Evolutionary conservation across 2,888 invertebrate genomes (phyloP).

Genomic region (Drosophila anceps): DNA sequence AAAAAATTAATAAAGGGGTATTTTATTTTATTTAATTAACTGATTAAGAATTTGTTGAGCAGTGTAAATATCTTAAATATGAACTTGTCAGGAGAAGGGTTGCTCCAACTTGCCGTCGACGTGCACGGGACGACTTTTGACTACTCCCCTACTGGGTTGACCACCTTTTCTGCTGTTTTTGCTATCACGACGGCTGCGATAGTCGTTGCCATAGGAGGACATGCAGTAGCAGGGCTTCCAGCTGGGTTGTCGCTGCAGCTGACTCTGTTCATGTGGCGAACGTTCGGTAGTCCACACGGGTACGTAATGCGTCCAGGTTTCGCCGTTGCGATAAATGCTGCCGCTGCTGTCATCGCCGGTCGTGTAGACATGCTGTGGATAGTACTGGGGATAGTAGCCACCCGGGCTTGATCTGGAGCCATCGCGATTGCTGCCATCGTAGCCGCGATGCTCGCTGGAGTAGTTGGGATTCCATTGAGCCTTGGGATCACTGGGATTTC

Average conservation of each 20-base stretch:
- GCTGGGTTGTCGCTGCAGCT: conserved; percentile 72
- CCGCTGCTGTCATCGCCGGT: conserved; percentile 58
- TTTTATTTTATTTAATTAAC: not conserved
- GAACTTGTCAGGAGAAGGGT: conserved; percentile 69
- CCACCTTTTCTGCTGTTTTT: conserved; percentile 22
- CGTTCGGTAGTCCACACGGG: conserved; percentile 85
- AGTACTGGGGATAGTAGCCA: conserved; percentile 75
- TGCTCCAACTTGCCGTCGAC: conserved; percentile 83
- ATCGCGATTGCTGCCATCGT: conserved; percentile 27
- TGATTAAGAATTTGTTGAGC: not conserved
- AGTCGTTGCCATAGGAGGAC: conserved; percentile 68
- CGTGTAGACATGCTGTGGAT: conserved; percentile 78
- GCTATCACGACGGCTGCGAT: conserved; percentile 75
- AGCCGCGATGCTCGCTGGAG: conserved; percentile 76
- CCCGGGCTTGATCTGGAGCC: conserved; percentile 41
- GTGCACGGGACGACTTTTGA: conserved; percentile 61
- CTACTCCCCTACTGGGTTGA: conserved; percentile 9
- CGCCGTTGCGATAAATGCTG: conserved; percentile 74
- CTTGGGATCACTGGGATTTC: conserved; percentile 82
- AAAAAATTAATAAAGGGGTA: not conserved
- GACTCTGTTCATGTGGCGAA: conserved; percentile 75
- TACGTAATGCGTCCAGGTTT: conserved; percentile 84
- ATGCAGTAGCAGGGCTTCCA: conserved; percentile 86
- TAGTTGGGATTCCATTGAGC: conserved; percentile 82
- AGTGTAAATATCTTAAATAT: not conserved